Percentiles rank a stretch among this genome's conserved stretches.
phyloP scores from a whole-genome alignment of 2,888 invertebrate species.

The Alcis repandata region DNA sequence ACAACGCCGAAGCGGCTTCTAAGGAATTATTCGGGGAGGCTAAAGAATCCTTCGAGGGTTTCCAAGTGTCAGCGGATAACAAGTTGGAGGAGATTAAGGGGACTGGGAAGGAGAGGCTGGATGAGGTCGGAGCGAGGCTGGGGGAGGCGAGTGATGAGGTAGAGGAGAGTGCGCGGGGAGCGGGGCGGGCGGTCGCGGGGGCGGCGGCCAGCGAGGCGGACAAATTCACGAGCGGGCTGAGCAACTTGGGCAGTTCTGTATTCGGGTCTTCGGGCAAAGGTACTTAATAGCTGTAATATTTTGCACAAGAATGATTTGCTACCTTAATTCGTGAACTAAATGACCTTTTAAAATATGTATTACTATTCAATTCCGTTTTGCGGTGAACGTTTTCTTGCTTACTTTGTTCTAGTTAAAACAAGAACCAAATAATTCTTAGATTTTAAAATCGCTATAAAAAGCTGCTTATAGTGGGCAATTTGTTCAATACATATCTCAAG shows the following conservation, averaged over 20 bases:
- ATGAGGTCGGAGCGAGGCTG: constrained; percentile 65
- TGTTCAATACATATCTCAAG: too few relatives aligned
- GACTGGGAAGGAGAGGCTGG: constrained; percentile 62
- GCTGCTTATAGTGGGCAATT: too few relatives aligned
- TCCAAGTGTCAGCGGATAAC: constrained; percentile 80
- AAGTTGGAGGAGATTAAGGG: constrained; percentile 76
- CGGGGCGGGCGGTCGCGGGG: constrained; percentile 61
- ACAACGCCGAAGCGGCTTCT: constrained; percentile 61
- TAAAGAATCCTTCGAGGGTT: constrained; percentile 75
- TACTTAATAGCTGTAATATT: constrained; percentile 39
- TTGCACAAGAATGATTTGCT: not conserved
- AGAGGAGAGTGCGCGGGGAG: constrained; percentile 54
- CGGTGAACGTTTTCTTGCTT: too few relatives aligned
- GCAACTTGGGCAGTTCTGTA: constrained; percentile 80
- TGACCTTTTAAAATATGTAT: too few relatives aligned
- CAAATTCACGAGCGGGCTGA: constrained; percentile 76
- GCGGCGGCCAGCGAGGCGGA: constrained; percentile 72
- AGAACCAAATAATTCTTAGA: too few relatives aligned
- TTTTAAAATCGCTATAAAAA: too few relatives aligned
- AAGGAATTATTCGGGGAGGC: constrained; percentile 71
- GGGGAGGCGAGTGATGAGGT: constrained; percentile 60
- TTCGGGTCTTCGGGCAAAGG: constrained; percentile 83
- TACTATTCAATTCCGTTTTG: too few relatives aligned
- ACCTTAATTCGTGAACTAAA: not conserved
- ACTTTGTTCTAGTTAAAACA: too few relatives aligned